Evolutionary conservation across 1,140 invertebrate genomes (phyloP), one percentile per base, ranked within the genome.

Genomic region (Ostrea denselamellosa): DNA sequence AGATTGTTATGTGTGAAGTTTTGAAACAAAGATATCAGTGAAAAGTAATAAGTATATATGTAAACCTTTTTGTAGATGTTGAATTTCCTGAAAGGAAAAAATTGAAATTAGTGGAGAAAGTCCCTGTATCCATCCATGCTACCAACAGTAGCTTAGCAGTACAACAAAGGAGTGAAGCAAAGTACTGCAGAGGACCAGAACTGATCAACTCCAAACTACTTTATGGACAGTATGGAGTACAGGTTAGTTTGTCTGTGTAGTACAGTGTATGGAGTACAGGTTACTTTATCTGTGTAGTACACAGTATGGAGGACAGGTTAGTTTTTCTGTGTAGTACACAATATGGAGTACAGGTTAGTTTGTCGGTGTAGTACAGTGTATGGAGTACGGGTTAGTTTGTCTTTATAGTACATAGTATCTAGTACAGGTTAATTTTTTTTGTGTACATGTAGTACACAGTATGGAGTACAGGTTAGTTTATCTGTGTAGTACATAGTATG

Each of bases 171-270:
- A 98, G 97, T 93, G 96, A 96, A 81, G 94, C 98, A 0, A 95
- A 96, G 51, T 96, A 97, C 51, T 98, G 99, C 97, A 96, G 98
- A 93, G 98, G 98, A 0, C 98, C 98, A 9, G 98, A 99, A 95
- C 62, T 93, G 28, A 92, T 98, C 81, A 97, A 99, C 90, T 99
- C 97, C 93, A 96, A 96, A 81, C 95, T 99, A 5, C 95, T 97
- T 84, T 97, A 98, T 92, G 97, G 97, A 91, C 98, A 99, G 91
- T 99, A 96, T 96, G 98, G 98, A 52, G 97, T 99, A 90, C 95
- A 98, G 93, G 97, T 98, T 28, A 77, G 12, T 77, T 19, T 77
- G 12, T 77, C 12, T 25, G 22, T 4, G 34, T 2, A 77, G 22
- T 77, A 28, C 22, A 77, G 68, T 19, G 8, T 28, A 68, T 19